A percentile compares a stretch with the other conserved stretches of the same genome.
phyloP scores from a whole-genome alignment of 2,113 vertebrate species.

The Mus pahari region DNA sequence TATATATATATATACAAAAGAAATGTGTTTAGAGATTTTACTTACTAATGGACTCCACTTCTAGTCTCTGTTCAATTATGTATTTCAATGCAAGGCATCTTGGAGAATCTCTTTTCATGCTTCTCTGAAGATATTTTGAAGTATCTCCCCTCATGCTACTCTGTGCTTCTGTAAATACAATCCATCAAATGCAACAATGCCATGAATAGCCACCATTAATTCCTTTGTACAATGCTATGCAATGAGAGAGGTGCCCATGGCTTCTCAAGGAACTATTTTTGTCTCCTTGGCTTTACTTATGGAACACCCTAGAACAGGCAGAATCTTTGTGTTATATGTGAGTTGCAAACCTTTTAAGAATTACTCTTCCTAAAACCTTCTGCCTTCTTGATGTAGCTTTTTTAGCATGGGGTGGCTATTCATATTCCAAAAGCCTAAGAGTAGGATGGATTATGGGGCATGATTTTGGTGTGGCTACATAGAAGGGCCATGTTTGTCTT shows the following conservation, averaged over 20 bases:
- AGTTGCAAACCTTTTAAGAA: not conserved
- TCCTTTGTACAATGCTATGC: not conserved
- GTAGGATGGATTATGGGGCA: not conserved
- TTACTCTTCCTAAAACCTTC: not conserved
- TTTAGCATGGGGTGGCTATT: not conserved
- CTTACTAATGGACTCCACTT: not conserved
- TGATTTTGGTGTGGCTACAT: not conserved
- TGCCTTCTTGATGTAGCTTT: not conserved
- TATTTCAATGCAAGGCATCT: not conserved
- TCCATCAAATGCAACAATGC: not conserved
- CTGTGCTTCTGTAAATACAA: conserved; percentile 2
- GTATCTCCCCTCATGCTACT: not conserved
- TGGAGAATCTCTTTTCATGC: not conserved
- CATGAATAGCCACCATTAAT: not conserved
- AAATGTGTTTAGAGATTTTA: not conserved
- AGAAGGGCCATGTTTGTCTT: not conserved
- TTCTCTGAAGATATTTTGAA: not conserved
- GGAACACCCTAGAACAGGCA: not conserved
- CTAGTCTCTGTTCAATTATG: not conserved
- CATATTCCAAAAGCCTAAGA: not conserved
- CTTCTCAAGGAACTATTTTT: not conserved
- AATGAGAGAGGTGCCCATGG: not conserved
- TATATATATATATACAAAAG: not conserved
- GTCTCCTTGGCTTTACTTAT: not conserved
- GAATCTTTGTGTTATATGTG: not conserved